Evolutionary conservation across 2,113 vertebrate genomes (phyloP), one percentile per base, ranked within the genome.

Genomic region (Petrocephalus microphthalmus): DNA sequence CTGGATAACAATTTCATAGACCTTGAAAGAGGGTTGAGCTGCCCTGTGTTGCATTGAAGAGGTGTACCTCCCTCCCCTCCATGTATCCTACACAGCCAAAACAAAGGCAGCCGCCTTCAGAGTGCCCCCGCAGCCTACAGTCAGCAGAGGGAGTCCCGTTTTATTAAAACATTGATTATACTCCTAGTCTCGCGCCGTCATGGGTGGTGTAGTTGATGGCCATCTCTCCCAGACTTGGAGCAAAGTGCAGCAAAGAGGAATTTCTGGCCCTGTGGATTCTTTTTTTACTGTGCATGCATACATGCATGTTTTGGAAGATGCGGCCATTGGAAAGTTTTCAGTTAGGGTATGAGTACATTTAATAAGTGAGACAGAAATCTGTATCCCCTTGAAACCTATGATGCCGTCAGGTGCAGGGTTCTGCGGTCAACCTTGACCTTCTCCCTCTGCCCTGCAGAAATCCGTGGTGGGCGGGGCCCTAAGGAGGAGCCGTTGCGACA

Each of bases 1-100:
- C 92, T 85, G 51, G 87, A 92, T 94, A 93, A 94, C 94, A 91
- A 92, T 93, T 94, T 92, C 91, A 92, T 93, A 90, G 89, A 90
- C 92, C 92, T 91, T 91, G 91, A 56, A 92, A 91, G 91, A 85
- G 89, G 89, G 88, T 88, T 91, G 91, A 91, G 93, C 91, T 92
- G 88, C 93, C 93, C 92, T 56, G 91, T 90, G 33, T 81, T 29
- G 37, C 90, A 85, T 47, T 83, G 88, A 7, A 51, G 56, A 74
- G 86, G 89, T 90, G 29, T 42, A 7, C 17, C 71, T 42, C 33
- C 33, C 71, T 78, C 33, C 71, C 1, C 1, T 19, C 15, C 6
- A 29, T 78, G 33, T 42, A 37, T 78, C 15, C 33, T 19, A 17
- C 17, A 20, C 60, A 67, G n/a, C 60, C 10, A 29, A 67, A 67